phyloP scores from a whole-genome alignment of 2,797 vertebrate species.

The Prionace glauca region DNA sequence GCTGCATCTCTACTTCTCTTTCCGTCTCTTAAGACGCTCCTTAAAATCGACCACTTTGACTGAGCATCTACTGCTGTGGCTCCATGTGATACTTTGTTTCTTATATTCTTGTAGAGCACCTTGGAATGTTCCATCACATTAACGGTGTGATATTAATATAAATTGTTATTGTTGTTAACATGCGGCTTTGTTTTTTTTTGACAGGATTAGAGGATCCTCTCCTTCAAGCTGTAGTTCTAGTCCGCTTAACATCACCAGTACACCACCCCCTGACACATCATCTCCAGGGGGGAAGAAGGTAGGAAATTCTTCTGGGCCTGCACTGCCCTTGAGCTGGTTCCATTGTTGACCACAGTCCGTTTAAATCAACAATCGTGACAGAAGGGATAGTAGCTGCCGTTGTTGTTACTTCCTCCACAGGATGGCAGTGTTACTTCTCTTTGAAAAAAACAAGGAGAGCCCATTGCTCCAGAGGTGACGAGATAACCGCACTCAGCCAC shows the following conservation, averaged over 20 bases:
- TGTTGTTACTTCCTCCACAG: background rate
- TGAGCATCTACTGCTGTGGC: background rate
- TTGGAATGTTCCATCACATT: background rate
- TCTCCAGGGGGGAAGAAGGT: constrained; percentile 94
- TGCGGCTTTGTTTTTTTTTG: background rate
- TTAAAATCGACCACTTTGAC: background rate
- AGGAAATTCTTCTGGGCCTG: background rate
- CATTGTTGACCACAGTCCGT: background rate
- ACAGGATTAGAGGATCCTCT: constrained; percentile 90
- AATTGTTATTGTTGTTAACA: background rate
- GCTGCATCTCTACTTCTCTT: too few relatives aligned
- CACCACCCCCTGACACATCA: constrained; percentile 84
- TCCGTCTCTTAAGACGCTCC: too few relatives aligned
- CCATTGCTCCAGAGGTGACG: background rate
- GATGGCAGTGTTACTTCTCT: background rate
- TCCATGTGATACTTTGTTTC: background rate
- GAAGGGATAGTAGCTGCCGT: background rate
- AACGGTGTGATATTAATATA: too few relatives aligned
- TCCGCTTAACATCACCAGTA: constrained; percentile 92
- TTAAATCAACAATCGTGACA: background rate
- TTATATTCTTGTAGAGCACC: background rate
- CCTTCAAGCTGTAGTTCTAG: constrained; percentile 95
- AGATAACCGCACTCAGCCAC: background rate
- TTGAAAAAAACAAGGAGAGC: background rate
- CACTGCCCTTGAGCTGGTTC: constrained; percentile 38